Evolutionary conservation across 2,797 vertebrate species (phyloP).

Genomic region (Paguma larvata): DNA sequence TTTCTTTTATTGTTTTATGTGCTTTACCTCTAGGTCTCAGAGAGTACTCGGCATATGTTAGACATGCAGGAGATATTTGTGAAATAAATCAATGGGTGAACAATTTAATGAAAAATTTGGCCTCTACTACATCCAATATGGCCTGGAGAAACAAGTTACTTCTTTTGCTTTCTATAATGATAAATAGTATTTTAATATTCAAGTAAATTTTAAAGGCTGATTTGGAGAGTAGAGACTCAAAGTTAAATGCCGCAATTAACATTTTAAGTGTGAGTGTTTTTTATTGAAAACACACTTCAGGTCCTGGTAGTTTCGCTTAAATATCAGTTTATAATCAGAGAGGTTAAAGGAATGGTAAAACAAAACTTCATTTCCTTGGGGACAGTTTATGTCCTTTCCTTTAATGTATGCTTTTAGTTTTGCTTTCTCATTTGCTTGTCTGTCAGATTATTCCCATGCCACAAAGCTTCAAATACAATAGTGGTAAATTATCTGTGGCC

Average conservation of each 20-base stretch:
- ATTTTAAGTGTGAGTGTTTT: not conserved
- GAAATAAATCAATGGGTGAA: not conserved
- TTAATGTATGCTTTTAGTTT: constrained; percentile 15
- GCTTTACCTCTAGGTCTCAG: not conserved
- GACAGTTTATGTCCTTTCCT: not conserved
- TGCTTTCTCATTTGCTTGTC: constrained; percentile 18
- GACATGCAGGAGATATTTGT: not conserved
- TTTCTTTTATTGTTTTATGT: not conserved
- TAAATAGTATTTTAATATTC: constrained; percentile 42
- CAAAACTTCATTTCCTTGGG: not conserved
- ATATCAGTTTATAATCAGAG: not conserved
- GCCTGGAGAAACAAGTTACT: not conserved
- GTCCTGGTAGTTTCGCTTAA: not conserved
- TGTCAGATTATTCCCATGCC: not conserved
- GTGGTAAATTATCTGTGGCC: not conserved
- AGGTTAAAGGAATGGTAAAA: not conserved
- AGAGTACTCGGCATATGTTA: not conserved
- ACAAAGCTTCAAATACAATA: not conserved
- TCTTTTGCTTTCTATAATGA: not conserved
- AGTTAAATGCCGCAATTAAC: not conserved
- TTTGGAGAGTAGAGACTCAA: not conserved
- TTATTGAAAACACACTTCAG: not conserved
- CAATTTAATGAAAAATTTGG: not conserved
- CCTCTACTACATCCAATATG: not conserved
- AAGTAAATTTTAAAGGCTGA: constrained; percentile 40